These are phyloP conservation scores for Papilio polytes DNA, from an alignment of 1,140 invertebrate genomes.

Conservation along the genomic window DNA sequence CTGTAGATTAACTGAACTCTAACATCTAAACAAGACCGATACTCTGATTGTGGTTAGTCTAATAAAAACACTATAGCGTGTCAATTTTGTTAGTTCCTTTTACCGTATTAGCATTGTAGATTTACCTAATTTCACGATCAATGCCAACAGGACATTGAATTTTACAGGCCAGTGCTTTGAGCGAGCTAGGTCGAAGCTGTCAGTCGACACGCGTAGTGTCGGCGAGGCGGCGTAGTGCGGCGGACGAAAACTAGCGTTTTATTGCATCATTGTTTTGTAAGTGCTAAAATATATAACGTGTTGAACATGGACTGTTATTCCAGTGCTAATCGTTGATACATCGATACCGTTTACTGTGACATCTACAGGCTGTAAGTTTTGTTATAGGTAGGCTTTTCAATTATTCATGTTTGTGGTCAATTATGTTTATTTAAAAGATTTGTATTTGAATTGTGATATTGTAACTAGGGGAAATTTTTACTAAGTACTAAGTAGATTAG, in stretches of 20 bases:
- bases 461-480: not conserved
- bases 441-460: not conserved
- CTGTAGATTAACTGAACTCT: too few species aligned
- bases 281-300: conserved; percentile 28
- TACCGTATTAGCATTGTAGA: not conserved
- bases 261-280: conserved; percentile 24
- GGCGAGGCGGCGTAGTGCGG: not conserved
- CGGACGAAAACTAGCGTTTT: conserved; percentile 13
- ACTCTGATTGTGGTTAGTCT: not conserved
- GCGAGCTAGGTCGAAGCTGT: not conserved
- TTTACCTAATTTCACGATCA: not conserved
- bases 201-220: conserved; percentile 1
- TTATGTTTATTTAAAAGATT: not conserved
- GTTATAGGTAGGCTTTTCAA: not conserved
- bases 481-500: too few species aligned
- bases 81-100: not conserved
- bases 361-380: not conserved
- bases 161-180: not conserved
- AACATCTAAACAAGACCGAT: too few species aligned
- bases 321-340: conserved; percentile 15
- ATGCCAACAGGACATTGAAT: conserved; percentile 4
- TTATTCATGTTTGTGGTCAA: not conserved
- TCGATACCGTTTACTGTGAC: not conserved
- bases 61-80: not conserved
- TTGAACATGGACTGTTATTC: conserved; percentile 13